phyloP scores from a whole-genome alignment of 2,888 invertebrate species.

The Trichogramma dendrolimi region DNA sequence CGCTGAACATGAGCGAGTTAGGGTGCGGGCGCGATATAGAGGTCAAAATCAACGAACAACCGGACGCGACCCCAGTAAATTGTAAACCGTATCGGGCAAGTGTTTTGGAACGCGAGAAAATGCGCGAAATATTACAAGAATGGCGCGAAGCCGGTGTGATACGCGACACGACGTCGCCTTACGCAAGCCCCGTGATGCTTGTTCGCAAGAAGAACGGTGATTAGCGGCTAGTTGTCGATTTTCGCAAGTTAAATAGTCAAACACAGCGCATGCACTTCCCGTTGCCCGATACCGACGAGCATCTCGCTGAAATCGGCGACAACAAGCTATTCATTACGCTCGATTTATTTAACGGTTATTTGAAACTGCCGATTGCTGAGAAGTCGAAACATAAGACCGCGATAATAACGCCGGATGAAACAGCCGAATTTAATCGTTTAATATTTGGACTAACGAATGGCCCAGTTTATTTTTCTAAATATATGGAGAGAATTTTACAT shows the following conservation, averaged over 20 bases:
- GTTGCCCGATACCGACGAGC: no score
- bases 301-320: not conserved
- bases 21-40: no score
- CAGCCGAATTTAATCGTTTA: slow-evolving; percentile 19
- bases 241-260: slow-evolving; percentile 9
- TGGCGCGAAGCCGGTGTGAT: slow-evolving; percentile 3
- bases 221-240: slow-evolving; percentile 14
- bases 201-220: slow-evolving; percentile 20
- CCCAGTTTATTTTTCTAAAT: slow-evolving; percentile 30
- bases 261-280: no score
- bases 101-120: no score
- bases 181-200: slow-evolving; percentile 20
- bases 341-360: slow-evolving; percentile 22
- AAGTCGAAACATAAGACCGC: slow-evolving; percentile 11
- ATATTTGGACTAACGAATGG: slow-evolving; percentile 33
- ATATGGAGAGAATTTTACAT: slow-evolving; percentile 16
- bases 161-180: slow-evolving; percentile 14
- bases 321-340: slow-evolving; percentile 12
- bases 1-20: no score
- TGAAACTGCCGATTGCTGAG: slow-evolving; percentile 18
- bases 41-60: no score
- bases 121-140: not conserved
- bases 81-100: no score
- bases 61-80: no score
- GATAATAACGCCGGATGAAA: slow-evolving; percentile 19